Conservation (phyloP, 2,797 vertebrate genomes). For the Sphenopsis melanotis region DNA sequence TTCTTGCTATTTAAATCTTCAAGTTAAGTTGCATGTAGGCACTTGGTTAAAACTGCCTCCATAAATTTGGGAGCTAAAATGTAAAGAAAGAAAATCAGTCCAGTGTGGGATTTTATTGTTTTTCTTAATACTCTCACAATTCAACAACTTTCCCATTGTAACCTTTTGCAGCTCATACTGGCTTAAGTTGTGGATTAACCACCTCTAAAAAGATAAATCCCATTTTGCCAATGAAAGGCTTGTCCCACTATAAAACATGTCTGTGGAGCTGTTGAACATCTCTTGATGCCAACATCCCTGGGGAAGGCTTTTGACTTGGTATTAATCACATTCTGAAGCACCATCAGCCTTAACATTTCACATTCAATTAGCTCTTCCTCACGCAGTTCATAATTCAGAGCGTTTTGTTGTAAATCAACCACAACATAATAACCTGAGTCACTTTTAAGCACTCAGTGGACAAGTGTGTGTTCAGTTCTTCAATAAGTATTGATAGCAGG, state of each 20-base stretch:
- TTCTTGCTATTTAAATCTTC: not conserved
- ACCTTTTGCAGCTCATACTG: not conserved
- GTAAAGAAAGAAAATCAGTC: not conserved
- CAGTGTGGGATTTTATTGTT: not conserved
- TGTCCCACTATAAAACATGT: not conserved
- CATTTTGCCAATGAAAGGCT: not conserved
- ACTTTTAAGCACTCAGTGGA: not conserved
- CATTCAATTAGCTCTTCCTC: conserved; percentile 48
- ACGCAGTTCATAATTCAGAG: not conserved
- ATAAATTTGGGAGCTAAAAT: not conserved
- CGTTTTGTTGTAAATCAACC: conserved; percentile 39
- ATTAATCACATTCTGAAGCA: conserved; percentile 10
- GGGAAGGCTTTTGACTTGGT: not conserved
- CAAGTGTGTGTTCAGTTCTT: not conserved
- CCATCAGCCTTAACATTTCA: not conserved
- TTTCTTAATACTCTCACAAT: not conserved
- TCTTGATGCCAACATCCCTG: not conserved
- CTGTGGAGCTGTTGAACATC: not conserved
- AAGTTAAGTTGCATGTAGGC: not conserved
- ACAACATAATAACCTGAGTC: conserved; percentile 31
- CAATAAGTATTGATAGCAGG: conserved; percentile 27
- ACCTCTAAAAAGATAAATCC: not conserved
- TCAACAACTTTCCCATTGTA: not conserved
- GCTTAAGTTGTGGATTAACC: not conserved
- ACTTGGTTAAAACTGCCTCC: not conserved